A percentile compares a stretch with the other conserved stretches of the same genome.
phyloP scores from a whole-genome alignment of 2,797 vertebrate genomes.

The Podarcis lilfordi region DNA sequence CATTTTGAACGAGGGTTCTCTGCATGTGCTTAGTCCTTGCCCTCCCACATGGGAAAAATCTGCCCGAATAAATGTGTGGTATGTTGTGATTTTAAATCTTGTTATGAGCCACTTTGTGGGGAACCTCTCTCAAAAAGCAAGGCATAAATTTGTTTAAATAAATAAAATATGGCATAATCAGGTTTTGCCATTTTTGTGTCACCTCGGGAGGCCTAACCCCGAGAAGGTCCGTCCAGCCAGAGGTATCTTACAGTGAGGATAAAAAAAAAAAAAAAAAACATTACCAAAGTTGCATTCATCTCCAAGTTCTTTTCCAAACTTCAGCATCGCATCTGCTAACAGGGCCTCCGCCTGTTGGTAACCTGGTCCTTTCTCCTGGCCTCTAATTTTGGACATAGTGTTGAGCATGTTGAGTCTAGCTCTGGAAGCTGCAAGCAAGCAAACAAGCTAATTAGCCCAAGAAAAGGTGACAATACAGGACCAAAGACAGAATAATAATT shows the following conservation, averaged over 20 bases:
- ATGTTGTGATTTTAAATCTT: no score
- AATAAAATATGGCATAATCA: neutral
- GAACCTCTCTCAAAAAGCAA: no score
- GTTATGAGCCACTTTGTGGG: no score
- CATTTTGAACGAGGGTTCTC: neutral
- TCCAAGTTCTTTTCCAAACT: slow-evolving; percentile 93
- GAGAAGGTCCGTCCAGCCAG: neutral
- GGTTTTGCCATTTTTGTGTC: neutral
- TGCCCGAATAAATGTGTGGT: neutral
- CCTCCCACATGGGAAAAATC: neutral
- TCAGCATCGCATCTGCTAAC: slow-evolving; percentile 94
- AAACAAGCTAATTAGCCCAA: slow-evolving; percentile 42
- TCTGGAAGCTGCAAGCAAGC: slow-evolving; percentile 86
- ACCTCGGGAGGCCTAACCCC: no score
- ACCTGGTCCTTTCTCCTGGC: slow-evolving; percentile 95
- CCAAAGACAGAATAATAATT: neutral
- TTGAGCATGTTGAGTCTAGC: slow-evolving; percentile 99
- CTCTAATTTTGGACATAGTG: slow-evolving; percentile 98
- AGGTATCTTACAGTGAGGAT: neutral
- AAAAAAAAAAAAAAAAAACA: slow-evolving; percentile 27
- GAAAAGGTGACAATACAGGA: no score
- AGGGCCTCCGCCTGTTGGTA: slow-evolving; percentile 94
- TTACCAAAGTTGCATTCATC: slow-evolving; percentile 97
- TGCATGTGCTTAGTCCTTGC: neutral
- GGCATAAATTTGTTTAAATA: no score